phyloP scores from a whole-genome alignment of 1,140 invertebrate species.

The Tachypleus tridentatus region DNA sequence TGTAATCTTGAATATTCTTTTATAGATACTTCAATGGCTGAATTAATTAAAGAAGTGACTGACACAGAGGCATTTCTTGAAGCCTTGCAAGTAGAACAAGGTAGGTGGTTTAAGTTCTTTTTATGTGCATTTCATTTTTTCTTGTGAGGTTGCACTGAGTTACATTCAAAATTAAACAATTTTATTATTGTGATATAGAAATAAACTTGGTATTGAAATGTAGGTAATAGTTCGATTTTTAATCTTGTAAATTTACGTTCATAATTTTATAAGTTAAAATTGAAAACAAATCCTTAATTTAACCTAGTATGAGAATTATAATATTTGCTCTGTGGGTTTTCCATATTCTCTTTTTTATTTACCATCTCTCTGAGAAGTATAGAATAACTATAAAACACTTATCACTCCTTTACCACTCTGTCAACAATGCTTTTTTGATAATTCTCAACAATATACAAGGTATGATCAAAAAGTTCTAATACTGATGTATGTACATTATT shows the following conservation, averaged over 20 bases:
- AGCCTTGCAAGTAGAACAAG: constrained; percentile 60
- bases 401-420: no score
- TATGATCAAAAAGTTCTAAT: no score
- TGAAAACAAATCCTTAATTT: neutral
- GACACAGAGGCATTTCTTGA: constrained; percentile 52
- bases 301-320: no score
- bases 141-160: no score
- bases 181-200: neutral
- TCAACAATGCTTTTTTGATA: no score
- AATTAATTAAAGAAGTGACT: constrained; percentile 57
- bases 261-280: constrained; percentile 4
- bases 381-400: no score
- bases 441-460: no score
- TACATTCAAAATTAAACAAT: neutral
- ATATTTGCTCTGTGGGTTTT: no score
- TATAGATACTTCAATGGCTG: constrained; percentile 60
- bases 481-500: no score
- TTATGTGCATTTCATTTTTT: neutral
- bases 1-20: constrained; percentile 13
- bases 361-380: no score
- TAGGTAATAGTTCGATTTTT: neutral
- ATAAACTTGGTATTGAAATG: neutral
- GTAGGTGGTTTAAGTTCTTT: constrained; percentile 18
- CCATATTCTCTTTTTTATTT: no score
- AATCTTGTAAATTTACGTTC: neutral